Evolutionary conservation across 2,113 vertebrate genomes (phyloP), one percentile per base, ranked within the genome.

Genomic region (Aspiorhynchus laticeps): DNA sequence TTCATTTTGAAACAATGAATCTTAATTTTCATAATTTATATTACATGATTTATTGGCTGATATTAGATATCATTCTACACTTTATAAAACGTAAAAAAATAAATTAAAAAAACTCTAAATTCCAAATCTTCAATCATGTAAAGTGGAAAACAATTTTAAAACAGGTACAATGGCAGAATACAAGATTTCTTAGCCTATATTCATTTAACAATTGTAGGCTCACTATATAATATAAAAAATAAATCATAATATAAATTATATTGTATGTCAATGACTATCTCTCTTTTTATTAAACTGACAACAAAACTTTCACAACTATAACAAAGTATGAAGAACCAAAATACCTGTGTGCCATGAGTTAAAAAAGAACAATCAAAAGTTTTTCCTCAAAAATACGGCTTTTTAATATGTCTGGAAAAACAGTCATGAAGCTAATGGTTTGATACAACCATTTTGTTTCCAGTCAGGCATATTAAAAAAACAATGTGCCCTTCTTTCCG

Each of bases 371-470:
- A 56, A 24, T 8, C 7, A 56, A 56, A 56, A 24, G 19, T 8
- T 24, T 21, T 56, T 19, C 51, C 51, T 2, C 6, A 53, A 21
- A 21, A 21, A 53, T 53, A 19, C 0, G 0, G 51, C 9, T 19
- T 53, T 53, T 53, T 53, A 56, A 56, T 8, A 56, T 56, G 19
- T 36, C 67, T 71, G 17, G 12, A 5, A n/a, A 10, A 65, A 28
- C 2, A 28, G 11, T 19, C 15, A 36, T 10, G 17, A 24, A 11
- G 33, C 19, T 33, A 71, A 36, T 71, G 19, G 33, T 38, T 31
- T 36, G 15, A 69, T 69, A 21, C 67, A 71, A 71, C 31, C 67
- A 36, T 71, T 73, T 73, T 24, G 69, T 38, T 73, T 73, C 69
- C 69, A 73, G 33, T 38, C 33, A 73, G 67, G 8, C 67, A 24